These are phyloP conservation scores for Malacoraja senta DNA, from an alignment of 2,797 vertebrate species.

Conservation along the genomic window DNA sequence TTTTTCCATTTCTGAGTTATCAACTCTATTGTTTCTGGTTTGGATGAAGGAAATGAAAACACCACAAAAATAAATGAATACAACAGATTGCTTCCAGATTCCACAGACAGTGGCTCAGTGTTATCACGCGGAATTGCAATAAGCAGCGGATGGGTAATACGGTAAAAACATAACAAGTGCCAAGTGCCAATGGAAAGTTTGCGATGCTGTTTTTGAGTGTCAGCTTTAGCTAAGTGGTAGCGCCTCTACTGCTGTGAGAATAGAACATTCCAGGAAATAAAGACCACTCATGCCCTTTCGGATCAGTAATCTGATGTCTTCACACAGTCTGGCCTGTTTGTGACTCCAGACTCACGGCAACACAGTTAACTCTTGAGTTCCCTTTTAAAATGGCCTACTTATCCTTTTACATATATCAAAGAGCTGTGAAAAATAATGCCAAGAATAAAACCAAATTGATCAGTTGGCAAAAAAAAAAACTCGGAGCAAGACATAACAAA, in stretches of 20 bases:
- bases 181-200: not conserved
- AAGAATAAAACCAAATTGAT: too few relatives aligned
- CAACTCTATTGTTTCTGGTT: not conserved
- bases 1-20: slow-evolving; percentile 32
- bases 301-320: too few relatives aligned
- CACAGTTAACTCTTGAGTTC: too few relatives aligned
- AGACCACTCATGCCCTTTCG: not conserved
- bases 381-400: too few relatives aligned
- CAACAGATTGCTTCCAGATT: slow-evolving; percentile 22
- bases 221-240: not conserved
- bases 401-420: too few relatives aligned
- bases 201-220: not conserved
- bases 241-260: not conserved
- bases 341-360: too few relatives aligned
- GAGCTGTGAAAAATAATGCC: too few relatives aligned
- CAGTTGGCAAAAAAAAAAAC: too few relatives aligned
- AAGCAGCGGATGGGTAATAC: not conserved
- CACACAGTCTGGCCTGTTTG: too few relatives aligned
- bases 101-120: not conserved
- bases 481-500: too few relatives aligned
- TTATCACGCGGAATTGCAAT: not conserved
- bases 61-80: not conserved
- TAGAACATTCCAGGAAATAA: not conserved
- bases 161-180: not conserved
- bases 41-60: slow-evolving; percentile 16